phyloP scores from a whole-genome alignment of 64 coral and sea anemone genomes.

The Montipora foliosa region DNA sequence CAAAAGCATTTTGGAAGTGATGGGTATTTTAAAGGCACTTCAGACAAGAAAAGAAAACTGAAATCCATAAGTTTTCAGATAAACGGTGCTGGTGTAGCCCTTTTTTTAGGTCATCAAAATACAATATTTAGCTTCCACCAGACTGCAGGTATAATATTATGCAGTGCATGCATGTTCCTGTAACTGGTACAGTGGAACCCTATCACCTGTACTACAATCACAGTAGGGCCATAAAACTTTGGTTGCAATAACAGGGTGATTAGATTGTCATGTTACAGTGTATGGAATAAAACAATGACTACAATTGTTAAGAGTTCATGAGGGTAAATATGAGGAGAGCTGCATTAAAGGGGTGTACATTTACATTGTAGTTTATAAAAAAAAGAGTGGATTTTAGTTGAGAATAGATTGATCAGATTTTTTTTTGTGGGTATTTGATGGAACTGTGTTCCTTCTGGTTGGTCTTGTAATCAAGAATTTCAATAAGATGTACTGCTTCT shows the following conservation, averaged over 20 bases:
- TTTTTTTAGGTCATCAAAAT: slow-evolving; percentile 23
- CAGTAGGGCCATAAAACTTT: not conserved
- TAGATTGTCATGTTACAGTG: not conserved
- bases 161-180: not conserved
- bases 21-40: slow-evolving; percentile 68
- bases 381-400: not conserved
- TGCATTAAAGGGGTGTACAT: not conserved
- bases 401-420: not conserved
- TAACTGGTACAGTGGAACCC: not conserved
- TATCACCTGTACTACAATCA: not conserved
- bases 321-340: not conserved
- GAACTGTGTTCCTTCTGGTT: not conserved
- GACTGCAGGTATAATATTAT: slow-evolving; percentile 10
- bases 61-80: not conserved
- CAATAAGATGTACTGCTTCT: not conserved
- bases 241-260: not conserved
- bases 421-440: not conserved
- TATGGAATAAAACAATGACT: not conserved
- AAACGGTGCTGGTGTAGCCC: slow-evolving; percentile 24
- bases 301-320: not conserved
- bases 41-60: slow-evolving; percentile 4
- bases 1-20: slow-evolving; percentile 61
- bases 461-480: not conserved
- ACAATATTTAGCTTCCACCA: slow-evolving; percentile 23
- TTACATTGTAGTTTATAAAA: not conserved